These are phyloP conservation scores for Drosophila parthenogenetica DNA, from an alignment of 2,888 invertebrate genomes.

Conservation along the genomic window DNA sequence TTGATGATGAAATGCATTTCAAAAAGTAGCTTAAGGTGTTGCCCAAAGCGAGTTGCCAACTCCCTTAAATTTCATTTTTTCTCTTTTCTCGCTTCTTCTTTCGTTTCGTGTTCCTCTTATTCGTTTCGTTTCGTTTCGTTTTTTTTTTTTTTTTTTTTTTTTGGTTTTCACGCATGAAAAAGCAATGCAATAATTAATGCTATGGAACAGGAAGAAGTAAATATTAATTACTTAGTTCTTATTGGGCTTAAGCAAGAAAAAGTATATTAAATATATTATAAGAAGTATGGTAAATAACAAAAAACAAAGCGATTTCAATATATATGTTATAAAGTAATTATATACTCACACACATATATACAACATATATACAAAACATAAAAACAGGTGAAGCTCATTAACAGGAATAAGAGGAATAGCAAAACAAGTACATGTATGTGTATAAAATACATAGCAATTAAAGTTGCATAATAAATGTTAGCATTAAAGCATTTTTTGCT, in stretches of 20 bases:
- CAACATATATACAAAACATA: slow-evolving; percentile 21
- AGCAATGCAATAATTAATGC: slow-evolving; percentile 64
- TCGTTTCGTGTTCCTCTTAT: too few species aligned
- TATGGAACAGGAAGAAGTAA: slow-evolving; percentile 23
- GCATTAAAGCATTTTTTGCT: neutral
- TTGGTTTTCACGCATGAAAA: slow-evolving; percentile 35
- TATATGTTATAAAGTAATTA: slow-evolving; percentile 10
- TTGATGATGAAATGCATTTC: slow-evolving; percentile 81
- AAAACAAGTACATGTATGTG: slow-evolving; percentile 10
- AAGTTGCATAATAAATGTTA: slow-evolving; percentile 1
- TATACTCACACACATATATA: slow-evolving; percentile 4
- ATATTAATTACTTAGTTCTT: slow-evolving; percentile 37
- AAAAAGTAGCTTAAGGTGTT: slow-evolving; percentile 79
- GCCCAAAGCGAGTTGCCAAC: neutral
- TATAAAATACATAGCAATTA: slow-evolving; percentile 46
- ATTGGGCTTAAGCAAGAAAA: neutral
- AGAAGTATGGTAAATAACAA: neutral
- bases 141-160: slow-evolving; percentile 17
- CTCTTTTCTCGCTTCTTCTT: neutral
- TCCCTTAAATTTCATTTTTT: neutral
- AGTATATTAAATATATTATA: slow-evolving; percentile 10
- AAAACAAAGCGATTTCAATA: slow-evolving; percentile 9
- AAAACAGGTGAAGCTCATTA: slow-evolving; percentile 45
- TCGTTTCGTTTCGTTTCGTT: neutral
- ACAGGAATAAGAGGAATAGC: neutral